phyloP scores from a whole-genome alignment of 2,797 vertebrate genomes.

The Acrossocheilus wenchowensis region DNA sequence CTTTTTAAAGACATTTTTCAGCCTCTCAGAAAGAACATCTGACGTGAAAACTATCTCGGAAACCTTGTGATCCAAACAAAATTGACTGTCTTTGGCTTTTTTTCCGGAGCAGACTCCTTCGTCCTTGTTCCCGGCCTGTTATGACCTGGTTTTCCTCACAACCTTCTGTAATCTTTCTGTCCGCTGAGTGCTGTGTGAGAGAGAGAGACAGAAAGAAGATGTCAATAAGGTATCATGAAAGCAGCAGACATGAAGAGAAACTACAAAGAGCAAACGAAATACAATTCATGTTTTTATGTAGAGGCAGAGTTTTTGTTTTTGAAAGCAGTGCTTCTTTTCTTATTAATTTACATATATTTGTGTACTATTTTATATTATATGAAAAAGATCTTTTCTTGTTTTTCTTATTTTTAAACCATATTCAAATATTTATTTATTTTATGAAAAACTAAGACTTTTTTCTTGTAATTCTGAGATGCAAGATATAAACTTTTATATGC shows the following conservation, averaged over 20 bases:
- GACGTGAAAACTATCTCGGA: slow-evolving; percentile 12
- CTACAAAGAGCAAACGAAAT: background rate
- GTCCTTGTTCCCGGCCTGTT: slow-evolving; percentile 51
- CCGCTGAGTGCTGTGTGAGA: slow-evolving; percentile 21
- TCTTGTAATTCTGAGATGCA: background rate
- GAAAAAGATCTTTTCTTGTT: background rate
- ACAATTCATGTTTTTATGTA: background rate
- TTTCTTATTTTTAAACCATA: background rate
- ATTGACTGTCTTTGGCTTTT: slow-evolving; percentile 49
- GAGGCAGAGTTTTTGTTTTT: background rate
- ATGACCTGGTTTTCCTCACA: slow-evolving; percentile 53
- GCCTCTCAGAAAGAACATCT: background rate
- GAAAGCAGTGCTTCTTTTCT: background rate
- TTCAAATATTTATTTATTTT: background rate
- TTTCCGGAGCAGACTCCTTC: slow-evolving; percentile 38
- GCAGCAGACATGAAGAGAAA: slow-evolving; percentile 5
- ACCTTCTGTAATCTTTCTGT: slow-evolving; percentile 40
- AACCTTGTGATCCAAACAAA: slow-evolving; percentile 67
- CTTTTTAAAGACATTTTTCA: background rate
- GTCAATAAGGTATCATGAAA: slow-evolving; percentile 15
- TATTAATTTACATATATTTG: background rate
- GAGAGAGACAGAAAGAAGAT: slow-evolving; percentile 30
- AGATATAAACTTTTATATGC: background rate
- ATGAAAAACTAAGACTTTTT: background rate
- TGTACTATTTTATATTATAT: background rate